Conservation (phyloP, 2,888 invertebrate species). For the Caenorhabditis becei region DNA sequence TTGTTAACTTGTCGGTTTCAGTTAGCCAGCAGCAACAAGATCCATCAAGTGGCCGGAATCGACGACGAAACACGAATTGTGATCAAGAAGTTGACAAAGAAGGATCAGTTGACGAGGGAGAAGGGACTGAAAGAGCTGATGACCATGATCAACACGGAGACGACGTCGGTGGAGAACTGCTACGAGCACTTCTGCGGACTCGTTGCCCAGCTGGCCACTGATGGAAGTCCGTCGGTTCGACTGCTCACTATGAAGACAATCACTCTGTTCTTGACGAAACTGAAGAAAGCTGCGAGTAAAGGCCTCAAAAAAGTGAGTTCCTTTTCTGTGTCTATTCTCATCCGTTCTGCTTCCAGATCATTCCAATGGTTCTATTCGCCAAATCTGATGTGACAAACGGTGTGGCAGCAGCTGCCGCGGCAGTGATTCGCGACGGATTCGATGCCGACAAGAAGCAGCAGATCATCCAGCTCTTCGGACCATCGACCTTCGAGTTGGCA, state of each 20-base stretch:
- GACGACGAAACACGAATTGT: constrained; percentile 72
- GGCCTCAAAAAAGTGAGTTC: constrained; percentile 66
- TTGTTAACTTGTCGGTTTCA: no score
- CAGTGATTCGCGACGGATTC: constrained; percentile 69
- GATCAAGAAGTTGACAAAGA: constrained; percentile 74
- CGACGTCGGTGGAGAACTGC: constrained; percentile 29
- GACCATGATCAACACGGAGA: constrained; percentile 42
- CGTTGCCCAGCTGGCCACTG: constrained; percentile 58
- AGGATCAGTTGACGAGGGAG: constrained; percentile 75
- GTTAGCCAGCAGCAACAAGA: constrained; percentile 34
- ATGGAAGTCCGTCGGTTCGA: constrained; percentile 68
- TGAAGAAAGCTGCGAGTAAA: constrained; percentile 66
- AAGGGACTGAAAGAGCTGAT: constrained; percentile 68
- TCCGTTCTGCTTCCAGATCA: constrained; percentile 30
- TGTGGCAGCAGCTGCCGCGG: constrained; percentile 55
- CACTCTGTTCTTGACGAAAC: constrained; percentile 48
- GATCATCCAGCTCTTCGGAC: constrained; percentile 53
- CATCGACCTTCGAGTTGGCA: constrained; percentile 53
- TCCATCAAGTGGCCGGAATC: constrained; percentile 51
- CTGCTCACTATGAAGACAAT: constrained; percentile 63
- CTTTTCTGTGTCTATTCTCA: neutral
- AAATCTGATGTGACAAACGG: constrained; percentile 56
- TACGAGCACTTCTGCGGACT: constrained; percentile 59
- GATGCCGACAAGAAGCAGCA: constrained; percentile 63
- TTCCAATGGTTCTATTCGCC: constrained; percentile 65